Base-by-base conservation (phyloP, 2,113 vertebrate species). In the Tautogolabrus adspersus region DNA sequence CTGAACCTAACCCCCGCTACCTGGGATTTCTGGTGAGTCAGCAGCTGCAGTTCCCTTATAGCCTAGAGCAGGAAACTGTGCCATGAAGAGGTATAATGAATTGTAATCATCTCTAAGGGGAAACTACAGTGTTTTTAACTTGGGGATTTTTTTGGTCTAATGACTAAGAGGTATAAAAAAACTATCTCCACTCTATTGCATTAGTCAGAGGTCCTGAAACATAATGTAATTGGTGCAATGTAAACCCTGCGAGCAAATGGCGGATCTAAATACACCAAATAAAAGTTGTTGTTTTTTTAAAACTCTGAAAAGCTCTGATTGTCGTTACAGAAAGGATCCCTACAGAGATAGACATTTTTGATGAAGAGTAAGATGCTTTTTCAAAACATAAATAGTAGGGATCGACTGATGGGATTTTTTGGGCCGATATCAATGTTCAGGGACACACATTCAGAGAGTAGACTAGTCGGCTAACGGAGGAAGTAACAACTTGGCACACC, bases 21-120 rank as follows among this genome's bases (percentile, higher is more conserved):
- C 55, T 97, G 97, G 95, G 97, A 96, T 89, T 98, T 98, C 91
- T 99, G 97, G 98, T 98, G 92, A 96, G 95, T 94, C 72, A 0
- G 54, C 66, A 34, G 47, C 40, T 61, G 64, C 23, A 13, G 13
- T 42, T 15, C 10, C 4, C 46, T 34, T 34, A 34, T 34, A 23
- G 42, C 19, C 15, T 21, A 26, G 22, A 11, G 18, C 12, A 10
- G 37, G 12, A 10, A 37, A 37, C 4, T 19, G n/a, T 52, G 16
- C 22, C 51, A 46, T 34, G 54, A 61, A 67, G 19, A n/a, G 9
- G 3, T 55, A 1, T 12, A 26, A 66, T 76, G 18, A 70, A 66
- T 21, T 1, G 15, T 54, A 13, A 23, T 12, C 21, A 49, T 19
- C 30, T 22, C 21, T 12, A 44, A 47, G 23, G 47, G 47, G 6